These are phyloP conservation scores for Diorhabda sublineata DNA, from an alignment of 1,140 invertebrate genomes.

Conservation along the genomic window DNA sequence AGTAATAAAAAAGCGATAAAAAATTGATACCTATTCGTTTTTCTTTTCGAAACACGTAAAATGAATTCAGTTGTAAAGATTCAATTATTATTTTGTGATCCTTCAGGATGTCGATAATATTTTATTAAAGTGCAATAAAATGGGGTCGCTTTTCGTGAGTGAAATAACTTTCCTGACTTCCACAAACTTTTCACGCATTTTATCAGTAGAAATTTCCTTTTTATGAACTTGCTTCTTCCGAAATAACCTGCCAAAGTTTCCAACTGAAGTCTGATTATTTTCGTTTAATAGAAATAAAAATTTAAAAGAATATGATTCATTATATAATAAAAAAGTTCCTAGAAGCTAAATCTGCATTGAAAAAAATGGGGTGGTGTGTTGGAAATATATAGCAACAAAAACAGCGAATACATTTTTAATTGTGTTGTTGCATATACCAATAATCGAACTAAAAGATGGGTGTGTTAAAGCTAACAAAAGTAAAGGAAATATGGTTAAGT, in stretches of 20 bases:
- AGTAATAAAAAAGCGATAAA: too few species aligned
- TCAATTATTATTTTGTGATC: conserved; percentile 26
- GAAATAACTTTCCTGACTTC: conserved; percentile 9
- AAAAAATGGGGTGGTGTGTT: too few species aligned
- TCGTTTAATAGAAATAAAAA: too few species aligned
- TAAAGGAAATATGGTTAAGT: too few species aligned
- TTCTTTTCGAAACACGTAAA: neutral
- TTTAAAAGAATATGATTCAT: too few species aligned
- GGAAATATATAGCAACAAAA: too few species aligned
- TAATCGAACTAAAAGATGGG: too few species aligned
- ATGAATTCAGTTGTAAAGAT: conserved; percentile 5
- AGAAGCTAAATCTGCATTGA: too few species aligned
- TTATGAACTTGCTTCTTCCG: conserved; percentile 13
- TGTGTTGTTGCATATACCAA: too few species aligned
- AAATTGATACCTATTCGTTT: neutral
- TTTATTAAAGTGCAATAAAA: conserved; percentile 30
- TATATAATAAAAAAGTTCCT: too few species aligned
- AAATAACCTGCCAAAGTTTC: neutral
- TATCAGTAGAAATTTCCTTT: conserved; percentile 26
- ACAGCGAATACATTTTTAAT: too few species aligned
- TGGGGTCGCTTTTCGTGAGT: conserved; percentile 15
- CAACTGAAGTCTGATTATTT: neutral
- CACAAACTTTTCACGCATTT: conserved; percentile 22
- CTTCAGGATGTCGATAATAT: conserved; percentile 24
- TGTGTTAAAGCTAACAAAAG: too few species aligned